Conservation (phyloP, 2,113 vertebrate genomes). For the Paradoxurus hermaphroditus region DNA sequence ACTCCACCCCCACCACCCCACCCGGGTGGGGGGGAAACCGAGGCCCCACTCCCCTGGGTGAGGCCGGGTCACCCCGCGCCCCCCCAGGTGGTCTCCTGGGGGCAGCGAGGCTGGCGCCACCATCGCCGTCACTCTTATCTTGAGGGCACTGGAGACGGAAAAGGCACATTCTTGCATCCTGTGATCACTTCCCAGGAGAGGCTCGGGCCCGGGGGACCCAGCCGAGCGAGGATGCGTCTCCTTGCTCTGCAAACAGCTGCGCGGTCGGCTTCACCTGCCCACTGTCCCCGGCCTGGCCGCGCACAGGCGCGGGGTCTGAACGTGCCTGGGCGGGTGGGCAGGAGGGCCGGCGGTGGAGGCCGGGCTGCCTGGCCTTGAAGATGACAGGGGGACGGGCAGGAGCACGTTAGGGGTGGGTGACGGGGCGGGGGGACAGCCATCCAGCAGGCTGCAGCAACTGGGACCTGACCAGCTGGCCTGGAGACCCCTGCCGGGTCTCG, state of each 20-base stretch:
- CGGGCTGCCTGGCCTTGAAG: neutral
- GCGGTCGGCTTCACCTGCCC: neutral
- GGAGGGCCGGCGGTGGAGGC: neutral
- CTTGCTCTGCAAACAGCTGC: neutral
- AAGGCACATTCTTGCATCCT: slow-evolving; percentile 19
- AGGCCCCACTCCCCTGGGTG: neutral
- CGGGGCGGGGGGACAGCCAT: rapidly evolving
- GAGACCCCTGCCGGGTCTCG: neutral
- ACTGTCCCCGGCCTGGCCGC: neutral
- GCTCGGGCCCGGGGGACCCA: neutral
- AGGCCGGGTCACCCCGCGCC: neutral
- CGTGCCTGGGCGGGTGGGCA: neutral
- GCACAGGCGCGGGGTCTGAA: neutral
- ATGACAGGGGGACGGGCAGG: neutral
- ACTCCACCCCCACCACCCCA: rapidly evolving
- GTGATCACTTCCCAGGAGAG: slow-evolving; percentile 34
- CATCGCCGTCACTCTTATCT: neutral
- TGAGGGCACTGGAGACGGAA: neutral
- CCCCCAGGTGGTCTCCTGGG: neutral
- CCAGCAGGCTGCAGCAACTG: neutral
- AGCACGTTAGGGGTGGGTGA: neutral
- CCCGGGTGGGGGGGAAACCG: too few relatives aligned
- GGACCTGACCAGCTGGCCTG: neutral
- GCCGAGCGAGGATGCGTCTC: slow-evolving; percentile 35
- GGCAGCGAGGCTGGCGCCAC: neutral